Conservation (phyloP, 1,140 invertebrate genomes). For the Nymphalis io region DNA sequence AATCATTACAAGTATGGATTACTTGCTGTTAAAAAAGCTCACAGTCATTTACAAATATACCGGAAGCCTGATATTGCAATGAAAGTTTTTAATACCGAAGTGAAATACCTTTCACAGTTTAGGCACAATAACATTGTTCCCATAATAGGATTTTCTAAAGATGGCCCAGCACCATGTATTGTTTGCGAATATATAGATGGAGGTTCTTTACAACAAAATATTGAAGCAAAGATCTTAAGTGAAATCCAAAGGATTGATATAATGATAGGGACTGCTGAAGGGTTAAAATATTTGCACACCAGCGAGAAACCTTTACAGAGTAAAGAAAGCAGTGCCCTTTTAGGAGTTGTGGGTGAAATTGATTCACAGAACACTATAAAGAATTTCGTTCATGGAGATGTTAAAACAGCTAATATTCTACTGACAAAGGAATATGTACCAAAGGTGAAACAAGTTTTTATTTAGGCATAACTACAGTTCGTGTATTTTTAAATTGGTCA, state of each 20-base stretch:
- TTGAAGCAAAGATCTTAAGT: conserved; percentile 73
- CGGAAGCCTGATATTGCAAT: conserved; percentile 70
- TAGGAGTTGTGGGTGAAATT: conserved; percentile 25
- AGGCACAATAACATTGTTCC: conserved; percentile 85
- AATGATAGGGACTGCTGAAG: conserved; percentile 83
- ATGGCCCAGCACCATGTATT: conserved; percentile 84
- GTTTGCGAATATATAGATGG: conserved; percentile 86
- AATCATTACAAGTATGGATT: conserved; percentile 65
- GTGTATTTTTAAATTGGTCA: too few relatives aligned
- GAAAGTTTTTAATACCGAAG: conserved; percentile 85
- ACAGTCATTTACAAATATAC: conserved; percentile 66
- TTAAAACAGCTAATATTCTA: conserved; percentile 89
- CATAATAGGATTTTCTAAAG: conserved; percentile 84
- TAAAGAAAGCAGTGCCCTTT: conserved; percentile 22
- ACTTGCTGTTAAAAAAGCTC: conserved; percentile 84
- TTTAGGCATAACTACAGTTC: too few relatives aligned
- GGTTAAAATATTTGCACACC: conserved; percentile 84
- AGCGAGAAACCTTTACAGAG: conserved; percentile 43
- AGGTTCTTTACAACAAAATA: conserved; percentile 84
- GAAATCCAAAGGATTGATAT: conserved; percentile 82
- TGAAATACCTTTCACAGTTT: conserved; percentile 82
- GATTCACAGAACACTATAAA: conserved; percentile 45
- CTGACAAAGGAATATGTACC: conserved; percentile 83
- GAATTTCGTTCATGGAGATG: conserved; percentile 86
- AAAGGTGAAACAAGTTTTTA: conserved; percentile 79